Percentiles rank a stretch among this genome's conserved stretches.
Conservation (phyloP, 2,113 vertebrate genomes). For the Rhinoderma darwinii region DNA sequence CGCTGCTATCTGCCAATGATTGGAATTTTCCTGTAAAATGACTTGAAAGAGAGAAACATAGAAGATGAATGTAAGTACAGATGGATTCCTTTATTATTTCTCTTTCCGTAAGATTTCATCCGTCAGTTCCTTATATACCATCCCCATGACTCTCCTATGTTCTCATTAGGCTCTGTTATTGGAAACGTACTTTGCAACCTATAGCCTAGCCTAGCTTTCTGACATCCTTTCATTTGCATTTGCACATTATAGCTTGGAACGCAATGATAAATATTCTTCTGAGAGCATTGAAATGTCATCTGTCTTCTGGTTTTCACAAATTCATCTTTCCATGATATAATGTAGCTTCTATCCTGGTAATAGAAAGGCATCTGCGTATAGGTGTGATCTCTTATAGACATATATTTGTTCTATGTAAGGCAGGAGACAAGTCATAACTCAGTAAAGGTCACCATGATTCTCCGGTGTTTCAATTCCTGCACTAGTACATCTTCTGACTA, state of each 20-base stretch:
- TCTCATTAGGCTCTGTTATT: neutral
- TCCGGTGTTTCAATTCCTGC: constrained; percentile 42
- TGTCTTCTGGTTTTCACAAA: neutral
- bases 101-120: neutral
- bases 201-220: neutral
- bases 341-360: neutral
- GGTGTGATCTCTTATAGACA: constrained; percentile 6
- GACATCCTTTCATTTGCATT: neutral
- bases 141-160: neutral
- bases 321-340: neutral
- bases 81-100: neutral
- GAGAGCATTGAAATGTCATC: neutral
- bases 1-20: constrained; percentile 40
- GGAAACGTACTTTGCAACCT: neutral
- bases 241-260: neutral
- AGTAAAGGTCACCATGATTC: constrained; percentile 53
- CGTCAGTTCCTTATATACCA: neutral
- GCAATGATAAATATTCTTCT: neutral
- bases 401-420: constrained; percentile 2
- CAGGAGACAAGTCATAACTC: constrained; percentile 44
- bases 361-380: neutral
- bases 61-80: constrained; percentile 79
- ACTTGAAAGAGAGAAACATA: constrained; percentile 72
- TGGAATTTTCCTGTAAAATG: constrained; percentile 69
- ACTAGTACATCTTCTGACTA: constrained; percentile 12